Percentiles rank a stretch among this genome's conserved stretches.
These are phyloP conservation scores for Drosophila prostipennis DNA, from an alignment of 2,888 invertebrate species.

Conservation along the genomic window DNA sequence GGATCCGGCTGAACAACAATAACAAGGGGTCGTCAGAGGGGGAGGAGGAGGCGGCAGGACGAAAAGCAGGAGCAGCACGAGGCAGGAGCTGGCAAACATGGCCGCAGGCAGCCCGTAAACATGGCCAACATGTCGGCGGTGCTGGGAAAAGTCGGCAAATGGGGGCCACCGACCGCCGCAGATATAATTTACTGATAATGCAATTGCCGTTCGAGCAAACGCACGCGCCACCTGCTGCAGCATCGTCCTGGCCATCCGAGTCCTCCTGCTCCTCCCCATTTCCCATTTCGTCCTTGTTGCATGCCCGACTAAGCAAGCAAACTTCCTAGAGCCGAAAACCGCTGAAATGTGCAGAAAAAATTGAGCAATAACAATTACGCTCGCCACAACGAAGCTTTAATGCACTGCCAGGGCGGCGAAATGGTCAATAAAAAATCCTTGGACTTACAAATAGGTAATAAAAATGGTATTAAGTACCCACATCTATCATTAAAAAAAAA, in stretches of 20 bases:
- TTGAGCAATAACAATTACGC: constrained; percentile 42
- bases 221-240: constrained; percentile 41
- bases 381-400: constrained; percentile 19
- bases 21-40: constrained; percentile 22
- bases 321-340: constrained; percentile 46
- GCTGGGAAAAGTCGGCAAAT: constrained; percentile 21
- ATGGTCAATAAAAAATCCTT: not conserved
- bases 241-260: constrained; percentile 9
- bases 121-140: constrained; percentile 52
- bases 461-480: not conserved
- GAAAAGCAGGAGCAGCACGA: constrained; percentile 15
- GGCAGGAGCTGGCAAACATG: constrained; percentile 57
- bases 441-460: too few relatives aligned
- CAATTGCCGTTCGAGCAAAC: constrained; percentile 52
- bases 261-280: not conserved
- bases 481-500: too few relatives aligned
- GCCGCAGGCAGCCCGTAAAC: constrained; percentile 64
- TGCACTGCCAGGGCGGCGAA: constrained; percentile 8
- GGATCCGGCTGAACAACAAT: constrained; percentile 22
- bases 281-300: constrained; percentile 16
- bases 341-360: constrained; percentile 48
- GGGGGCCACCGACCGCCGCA: constrained; percentile 42
- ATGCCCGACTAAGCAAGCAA: constrained; percentile 40
- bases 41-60: constrained; percentile 1
- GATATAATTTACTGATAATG: constrained; percentile 74